phyloP scores from a whole-genome alignment of 2,888 invertebrate genomes.

The Diarsia rubi region DNA sequence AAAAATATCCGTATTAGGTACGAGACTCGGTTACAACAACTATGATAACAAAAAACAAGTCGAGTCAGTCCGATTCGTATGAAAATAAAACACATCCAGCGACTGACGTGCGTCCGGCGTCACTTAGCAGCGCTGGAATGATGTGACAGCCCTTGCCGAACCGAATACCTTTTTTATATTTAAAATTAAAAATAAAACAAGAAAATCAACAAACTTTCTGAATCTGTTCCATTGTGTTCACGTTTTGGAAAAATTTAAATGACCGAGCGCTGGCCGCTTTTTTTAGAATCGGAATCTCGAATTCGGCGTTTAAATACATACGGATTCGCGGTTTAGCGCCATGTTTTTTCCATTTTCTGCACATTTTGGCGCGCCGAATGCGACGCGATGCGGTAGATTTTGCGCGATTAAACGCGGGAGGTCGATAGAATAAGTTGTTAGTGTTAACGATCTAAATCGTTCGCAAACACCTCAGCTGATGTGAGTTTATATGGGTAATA shows the following conservation, averaged over 20 bases:
- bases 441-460: conserved; percentile 85
- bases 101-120: conserved; percentile 91
- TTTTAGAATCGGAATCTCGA: conserved; percentile 86
- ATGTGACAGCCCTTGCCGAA: conserved; percentile 90
- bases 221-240: conserved; percentile 91
- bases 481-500: conserved; percentile 67
- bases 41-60: conserved; percentile 89
- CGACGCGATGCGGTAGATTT: conserved; percentile 86
- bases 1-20: conserved; percentile 82
- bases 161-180: conserved; percentile 88
- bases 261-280: conserved; percentile 86
- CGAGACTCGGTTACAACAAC: conserved; percentile 83
- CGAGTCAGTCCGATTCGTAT: conserved; percentile 87
- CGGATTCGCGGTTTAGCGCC: conserved; percentile 90
- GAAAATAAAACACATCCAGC: conserved; percentile 89
- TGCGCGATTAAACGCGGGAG: conserved; percentile 87
- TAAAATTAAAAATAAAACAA: conserved; percentile 87
- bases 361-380: conserved; percentile 86
- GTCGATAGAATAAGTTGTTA: conserved; percentile 89
- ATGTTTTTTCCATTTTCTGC: conserved; percentile 90
- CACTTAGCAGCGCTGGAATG: conserved; percentile 91
- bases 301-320: conserved; percentile 91
- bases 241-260: conserved; percentile 91
- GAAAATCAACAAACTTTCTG: conserved; percentile 79
- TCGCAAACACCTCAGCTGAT: conserved; percentile 75